These are phyloP conservation scores for Poeciliopsis presidionis DNA, from an alignment of 2,797 vertebrate genomes.

Conservation along the genomic window DNA sequence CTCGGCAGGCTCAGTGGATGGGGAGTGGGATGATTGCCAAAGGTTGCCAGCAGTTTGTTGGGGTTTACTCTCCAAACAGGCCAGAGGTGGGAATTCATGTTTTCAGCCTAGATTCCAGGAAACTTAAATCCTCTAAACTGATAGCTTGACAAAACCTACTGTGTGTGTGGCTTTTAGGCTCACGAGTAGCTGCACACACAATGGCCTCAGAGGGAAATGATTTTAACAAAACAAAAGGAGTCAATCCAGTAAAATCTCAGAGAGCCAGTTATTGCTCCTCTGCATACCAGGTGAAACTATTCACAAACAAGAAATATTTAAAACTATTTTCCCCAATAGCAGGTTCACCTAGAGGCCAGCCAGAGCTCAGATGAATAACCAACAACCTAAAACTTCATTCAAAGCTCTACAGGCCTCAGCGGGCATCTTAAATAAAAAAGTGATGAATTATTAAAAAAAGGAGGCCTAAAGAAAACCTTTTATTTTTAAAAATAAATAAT, in stretches of 20 bases:
- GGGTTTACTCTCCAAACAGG: constrained; percentile 83
- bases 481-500: background rate
- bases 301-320: background rate
- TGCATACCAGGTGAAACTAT: background rate
- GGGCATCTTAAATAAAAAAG: background rate
- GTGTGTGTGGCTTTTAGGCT: background rate
- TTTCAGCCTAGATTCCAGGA: background rate
- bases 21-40: constrained; percentile 82
- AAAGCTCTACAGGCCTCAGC: background rate
- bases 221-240: background rate
- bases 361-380: background rate
- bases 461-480: background rate
- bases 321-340: background rate
- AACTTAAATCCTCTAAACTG: background rate
- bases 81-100: constrained; percentile 76
- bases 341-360: background rate
- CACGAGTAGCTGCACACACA: background rate
- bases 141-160: background rate
- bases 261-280: background rate
- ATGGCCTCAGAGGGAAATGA: background rate
- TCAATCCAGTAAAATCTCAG: background rate
- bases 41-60: constrained; percentile 82
- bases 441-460: background rate
- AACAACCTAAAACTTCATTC: background rate
- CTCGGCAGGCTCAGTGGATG: constrained; percentile 78